phyloP scores from a whole-genome alignment of 2,888 invertebrate species.

The Tipula lateralis region DNA sequence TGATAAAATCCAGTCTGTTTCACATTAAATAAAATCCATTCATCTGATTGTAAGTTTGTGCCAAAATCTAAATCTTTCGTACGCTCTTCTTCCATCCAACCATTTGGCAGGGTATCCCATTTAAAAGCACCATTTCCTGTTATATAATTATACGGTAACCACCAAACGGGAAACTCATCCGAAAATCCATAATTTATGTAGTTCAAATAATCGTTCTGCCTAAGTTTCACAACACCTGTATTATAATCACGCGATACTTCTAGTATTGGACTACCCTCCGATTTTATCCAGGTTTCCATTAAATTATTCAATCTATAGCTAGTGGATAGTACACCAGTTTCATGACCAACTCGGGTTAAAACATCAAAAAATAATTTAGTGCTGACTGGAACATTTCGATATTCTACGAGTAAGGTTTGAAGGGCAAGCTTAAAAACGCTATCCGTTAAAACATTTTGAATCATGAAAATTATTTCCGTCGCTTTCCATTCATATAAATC shows the following conservation, averaged over 20 bases:
- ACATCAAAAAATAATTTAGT: not conserved
- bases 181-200: not conserved
- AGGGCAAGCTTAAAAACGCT: not conserved
- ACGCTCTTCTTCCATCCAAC: not conserved
- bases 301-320: not conserved
- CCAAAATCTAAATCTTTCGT: not conserved
- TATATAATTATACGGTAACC: not conserved
- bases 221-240: not conserved
- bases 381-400: not conserved
- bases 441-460: not conserved
- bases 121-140: not conserved
- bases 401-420: not conserved
- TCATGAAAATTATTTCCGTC: not conserved
- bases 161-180: not conserved
- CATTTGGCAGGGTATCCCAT: not conserved
- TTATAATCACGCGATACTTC: not conserved
- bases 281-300: not conserved
- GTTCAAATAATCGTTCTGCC: not conserved
- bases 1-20: not conserved
- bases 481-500: not conserved
- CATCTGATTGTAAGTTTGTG: not conserved
- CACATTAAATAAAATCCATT: not conserved
- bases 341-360: not conserved
- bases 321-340: not conserved
- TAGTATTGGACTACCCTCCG: not conserved